Percentiles rank a stretch among this genome's conserved stretches.
phyloP scores from a whole-genome alignment of 30 jellyfish, hydroid and myxozoan genomes.

The Cassiopea xamachana region DNA sequence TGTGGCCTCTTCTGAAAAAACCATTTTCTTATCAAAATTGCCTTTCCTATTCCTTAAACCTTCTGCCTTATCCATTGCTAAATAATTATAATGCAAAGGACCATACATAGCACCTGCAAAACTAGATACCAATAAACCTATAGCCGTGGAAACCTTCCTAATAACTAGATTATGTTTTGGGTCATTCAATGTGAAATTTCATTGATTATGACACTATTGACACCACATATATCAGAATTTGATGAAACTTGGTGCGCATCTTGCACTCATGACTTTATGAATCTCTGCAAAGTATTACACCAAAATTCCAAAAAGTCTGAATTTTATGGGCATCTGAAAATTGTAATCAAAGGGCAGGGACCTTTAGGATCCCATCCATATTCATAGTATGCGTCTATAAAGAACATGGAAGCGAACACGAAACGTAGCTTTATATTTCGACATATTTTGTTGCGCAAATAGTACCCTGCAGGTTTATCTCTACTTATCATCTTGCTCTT shows the following conservation, averaged over 20 bases:
- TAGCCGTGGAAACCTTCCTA: slow-evolving; percentile 32
- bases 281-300: background rate
- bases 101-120: slow-evolving; percentile 61
- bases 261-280: background rate
- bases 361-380: too few relatives aligned
- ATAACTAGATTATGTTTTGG: background rate
- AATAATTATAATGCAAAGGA: slow-evolving; percentile 31
- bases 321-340: slow-evolving; percentile 12
- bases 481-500: too few relatives aligned
- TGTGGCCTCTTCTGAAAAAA: background rate
- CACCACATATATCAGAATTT: slow-evolving; percentile 7
- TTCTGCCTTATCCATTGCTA: slow-evolving; percentile 34
- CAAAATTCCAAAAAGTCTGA: background rate
- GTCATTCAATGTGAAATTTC: background rate
- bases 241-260: slow-evolving; percentile 4
- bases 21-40: slow-evolving; percentile 20
- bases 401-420: too few relatives aligned
- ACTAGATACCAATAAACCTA: slow-evolving; percentile 42
- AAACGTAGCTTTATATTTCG: too few relatives aligned
- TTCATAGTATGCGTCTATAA: too few relatives aligned
- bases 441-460: too few relatives aligned
- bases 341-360: too few relatives aligned
- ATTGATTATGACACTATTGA: background rate
- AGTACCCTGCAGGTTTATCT: too few relatives aligned
- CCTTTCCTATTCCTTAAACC: slow-evolving; percentile 19